Conservation (phyloP, 2,888 invertebrate species). For the Amiota mariae region DNA sequence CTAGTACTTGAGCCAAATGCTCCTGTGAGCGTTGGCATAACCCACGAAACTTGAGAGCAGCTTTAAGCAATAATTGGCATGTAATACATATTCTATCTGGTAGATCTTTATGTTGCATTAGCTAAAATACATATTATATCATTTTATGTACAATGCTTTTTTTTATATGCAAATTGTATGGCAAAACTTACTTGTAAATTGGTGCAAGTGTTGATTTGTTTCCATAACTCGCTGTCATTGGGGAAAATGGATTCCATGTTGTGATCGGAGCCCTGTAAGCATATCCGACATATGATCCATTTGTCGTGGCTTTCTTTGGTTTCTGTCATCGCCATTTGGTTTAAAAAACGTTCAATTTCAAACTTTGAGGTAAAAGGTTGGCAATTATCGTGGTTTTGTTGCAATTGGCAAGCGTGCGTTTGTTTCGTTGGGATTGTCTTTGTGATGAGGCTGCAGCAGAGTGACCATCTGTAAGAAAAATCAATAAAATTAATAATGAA, state of each 20-base stretch:
- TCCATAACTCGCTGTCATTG: constrained; percentile 41
- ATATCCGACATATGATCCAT: constrained; percentile 59
- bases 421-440: no score
- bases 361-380: constrained; percentile 34
- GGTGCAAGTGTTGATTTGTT: constrained; percentile 57
- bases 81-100: constrained; percentile 58
- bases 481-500: no score
- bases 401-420: not conserved
- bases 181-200: constrained; percentile 54
- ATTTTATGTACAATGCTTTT: not conserved
- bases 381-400: constrained; percentile 30
- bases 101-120: constrained; percentile 42
- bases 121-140: constrained; percentile 39
- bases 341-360: not conserved
- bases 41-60: constrained; percentile 51
- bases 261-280: constrained; percentile 49
- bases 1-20: constrained; percentile 30
- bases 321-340: not conserved
- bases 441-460: no score
- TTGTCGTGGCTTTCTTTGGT: constrained; percentile 29
- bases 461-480: no score
- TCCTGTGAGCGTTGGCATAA: constrained; percentile 52
- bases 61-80: constrained; percentile 52
- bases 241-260: constrained; percentile 52
- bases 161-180: no score